Percentiles rank a stretch among this genome's conserved stretches.
Conservation (phyloP, 2,797 vertebrate genomes). For the Ispidina picta region DNA sequence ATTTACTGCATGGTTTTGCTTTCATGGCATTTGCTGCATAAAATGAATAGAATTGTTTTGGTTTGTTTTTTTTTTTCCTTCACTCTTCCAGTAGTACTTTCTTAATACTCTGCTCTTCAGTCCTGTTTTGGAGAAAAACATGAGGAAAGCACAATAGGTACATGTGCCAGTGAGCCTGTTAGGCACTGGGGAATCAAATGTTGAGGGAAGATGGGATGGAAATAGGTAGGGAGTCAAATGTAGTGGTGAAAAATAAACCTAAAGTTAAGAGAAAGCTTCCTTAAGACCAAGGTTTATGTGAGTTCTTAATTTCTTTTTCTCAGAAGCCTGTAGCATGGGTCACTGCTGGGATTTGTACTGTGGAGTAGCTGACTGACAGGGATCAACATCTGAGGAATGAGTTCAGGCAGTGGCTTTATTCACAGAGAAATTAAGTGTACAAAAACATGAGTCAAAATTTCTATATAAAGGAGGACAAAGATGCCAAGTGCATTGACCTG, state of each 20-base stretch:
- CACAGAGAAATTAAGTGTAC: neutral
- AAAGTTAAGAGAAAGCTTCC: neutral
- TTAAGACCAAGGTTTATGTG: neutral
- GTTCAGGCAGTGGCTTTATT: neutral
- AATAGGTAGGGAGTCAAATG: neutral
- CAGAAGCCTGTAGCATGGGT: neutral
- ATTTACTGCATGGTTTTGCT: neutral
- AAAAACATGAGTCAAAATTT: neutral
- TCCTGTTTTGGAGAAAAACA: neutral
- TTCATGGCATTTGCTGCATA: neutral
- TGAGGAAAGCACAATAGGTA: neutral
- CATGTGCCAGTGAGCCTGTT: neutral
- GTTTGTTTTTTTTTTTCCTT: too few relatives aligned
- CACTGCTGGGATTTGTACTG: neutral
- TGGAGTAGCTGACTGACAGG: neutral
- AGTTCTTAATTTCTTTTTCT: neutral
- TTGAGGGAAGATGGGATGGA: neutral
- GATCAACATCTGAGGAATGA: neutral
- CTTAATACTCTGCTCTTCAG: neutral
- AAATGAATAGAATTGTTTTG: neutral
- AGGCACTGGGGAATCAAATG: neutral
- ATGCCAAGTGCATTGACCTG: rapidly evolving
- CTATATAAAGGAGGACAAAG: rapidly evolving
- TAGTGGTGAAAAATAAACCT: neutral
- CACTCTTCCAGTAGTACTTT: neutral